Percentiles rank a stretch among this genome's conserved stretches.
Conservation (phyloP, 2,113 vertebrate species). For the Vulpes vulpes region DNA sequence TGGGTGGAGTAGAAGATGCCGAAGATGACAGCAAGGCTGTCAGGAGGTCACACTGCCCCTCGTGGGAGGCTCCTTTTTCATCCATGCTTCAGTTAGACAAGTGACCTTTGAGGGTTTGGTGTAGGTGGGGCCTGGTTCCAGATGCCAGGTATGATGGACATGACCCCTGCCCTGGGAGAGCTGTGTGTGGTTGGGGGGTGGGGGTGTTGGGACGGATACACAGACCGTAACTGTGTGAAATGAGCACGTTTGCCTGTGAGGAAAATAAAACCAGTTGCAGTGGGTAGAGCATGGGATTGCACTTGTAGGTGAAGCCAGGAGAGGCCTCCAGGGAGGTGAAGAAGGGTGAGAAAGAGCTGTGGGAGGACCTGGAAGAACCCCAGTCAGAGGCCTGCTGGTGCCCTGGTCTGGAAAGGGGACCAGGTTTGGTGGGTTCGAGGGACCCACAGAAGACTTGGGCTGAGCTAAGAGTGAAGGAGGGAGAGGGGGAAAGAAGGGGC, state of each 20-base stretch:
- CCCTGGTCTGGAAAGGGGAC: background rate
- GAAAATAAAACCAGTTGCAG: background rate
- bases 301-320: background rate
- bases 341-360: background rate
- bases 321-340: background rate
- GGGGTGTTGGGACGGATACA: background rate
- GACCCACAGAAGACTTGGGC: background rate
- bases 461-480: background rate
- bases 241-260: background rate
- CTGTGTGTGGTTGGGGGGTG: background rate
- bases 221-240: background rate
- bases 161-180: background rate
- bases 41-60: background rate
- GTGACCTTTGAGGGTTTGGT: background rate
- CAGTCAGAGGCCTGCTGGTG: background rate
- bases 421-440: no score
- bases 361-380: background rate
- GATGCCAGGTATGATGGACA: rapidly evolving
- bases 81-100: background rate
- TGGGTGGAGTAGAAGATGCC: background rate
- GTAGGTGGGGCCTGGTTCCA: background rate
- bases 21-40: background rate
- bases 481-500: background rate
- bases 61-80: rapidly evolving
- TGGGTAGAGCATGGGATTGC: background rate